Conservation (phyloP, 2,113 vertebrate species). For the Cyprinus carpio region DNA sequence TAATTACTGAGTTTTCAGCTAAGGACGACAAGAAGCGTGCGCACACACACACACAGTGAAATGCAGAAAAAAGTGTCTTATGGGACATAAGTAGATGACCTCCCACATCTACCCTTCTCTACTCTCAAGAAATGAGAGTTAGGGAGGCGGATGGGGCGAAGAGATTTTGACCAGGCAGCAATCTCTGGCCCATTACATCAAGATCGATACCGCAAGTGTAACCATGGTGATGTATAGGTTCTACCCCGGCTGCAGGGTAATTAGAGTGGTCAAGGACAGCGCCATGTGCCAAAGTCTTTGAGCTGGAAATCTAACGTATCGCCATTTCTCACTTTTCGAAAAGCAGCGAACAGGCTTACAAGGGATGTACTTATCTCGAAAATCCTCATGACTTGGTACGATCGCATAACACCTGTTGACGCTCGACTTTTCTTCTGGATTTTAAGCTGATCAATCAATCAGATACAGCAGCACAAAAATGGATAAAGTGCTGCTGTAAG, state of each 20-base stretch:
- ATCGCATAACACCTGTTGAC: not conserved
- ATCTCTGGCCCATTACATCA: conserved; percentile 51
- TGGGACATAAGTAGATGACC: conserved; percentile 42
- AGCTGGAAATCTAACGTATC: conserved; percentile 21
- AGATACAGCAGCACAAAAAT: conserved; percentile 33
- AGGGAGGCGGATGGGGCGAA: not conserved
- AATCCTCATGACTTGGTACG: conserved; percentile 12
- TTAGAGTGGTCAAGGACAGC: conserved; percentile 54
- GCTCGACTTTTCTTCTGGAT: conserved; percentile 3
- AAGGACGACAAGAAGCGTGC: conserved; percentile 12
- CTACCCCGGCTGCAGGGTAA: conserved; percentile 46
- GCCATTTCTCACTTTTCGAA: conserved; percentile 8
- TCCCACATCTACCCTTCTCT: conserved; percentile 37
- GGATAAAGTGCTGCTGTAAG: conserved; percentile 30
- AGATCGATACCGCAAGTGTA: conserved; percentile 57
- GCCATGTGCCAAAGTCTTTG: conserved; percentile 26
- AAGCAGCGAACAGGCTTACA: not conserved
- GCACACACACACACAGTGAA: not conserved
- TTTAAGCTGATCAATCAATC: conserved; percentile 37
- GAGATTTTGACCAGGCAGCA: conserved; percentile 47
- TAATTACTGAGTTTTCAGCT: conserved; percentile 47
- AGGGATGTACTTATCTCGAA: conserved; percentile 13
- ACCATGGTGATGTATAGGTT: conserved; percentile 47
- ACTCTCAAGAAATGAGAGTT: conserved; percentile 40
- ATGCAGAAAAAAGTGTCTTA: conserved; percentile 9